These are phyloP conservation scores for Zeuzera pyrina DNA, from an alignment of 2,888 invertebrate genomes.

Conservation along the genomic window DNA sequence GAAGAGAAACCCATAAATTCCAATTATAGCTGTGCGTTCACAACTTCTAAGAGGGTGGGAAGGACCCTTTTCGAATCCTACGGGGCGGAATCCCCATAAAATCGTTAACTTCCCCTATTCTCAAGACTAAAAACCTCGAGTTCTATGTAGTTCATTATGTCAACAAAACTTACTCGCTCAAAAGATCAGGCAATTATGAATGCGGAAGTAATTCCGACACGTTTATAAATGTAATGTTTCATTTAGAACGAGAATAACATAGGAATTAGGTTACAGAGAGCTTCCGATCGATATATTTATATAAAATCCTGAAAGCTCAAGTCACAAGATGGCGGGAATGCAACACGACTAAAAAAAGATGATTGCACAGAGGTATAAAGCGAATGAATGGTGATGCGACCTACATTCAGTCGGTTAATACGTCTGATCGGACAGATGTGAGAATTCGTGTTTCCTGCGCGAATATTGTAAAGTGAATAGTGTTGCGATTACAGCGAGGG, in stretches of 20 bases:
- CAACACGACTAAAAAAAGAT: conserved; percentile 34
- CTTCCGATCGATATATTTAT: conserved; percentile 66
- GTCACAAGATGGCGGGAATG: conserved; percentile 67
- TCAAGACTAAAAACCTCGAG: too few species aligned
- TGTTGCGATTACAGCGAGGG: conserved; percentile 24
- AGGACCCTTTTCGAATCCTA: too few species aligned
- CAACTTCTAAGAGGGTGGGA: conserved; percentile 10
- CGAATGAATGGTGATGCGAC: conserved; percentile 39
- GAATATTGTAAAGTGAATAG: conserved; percentile 42
- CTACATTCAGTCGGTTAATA: conserved; percentile 57
- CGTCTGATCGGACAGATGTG: conserved; percentile 63
- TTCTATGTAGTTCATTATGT: conserved; percentile 31
- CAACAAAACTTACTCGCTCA: conserved; percentile 36
- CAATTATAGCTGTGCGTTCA: conserved; percentile 22
- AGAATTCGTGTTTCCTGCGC: conserved; percentile 47
- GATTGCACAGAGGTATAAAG: conserved; percentile 30
- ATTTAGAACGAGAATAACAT: conserved; percentile 28
- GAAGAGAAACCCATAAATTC: conserved; percentile 24
- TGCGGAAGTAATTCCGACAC: conserved; percentile 12
- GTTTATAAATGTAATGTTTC: conserved; percentile 20
- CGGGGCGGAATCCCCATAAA: too few species aligned
- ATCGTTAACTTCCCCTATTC: too few species aligned
- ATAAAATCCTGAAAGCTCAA: conserved; percentile 63
- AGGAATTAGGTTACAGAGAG: conserved; percentile 51
- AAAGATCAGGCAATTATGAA: conserved; percentile 13